Percentiles rank a stretch among this genome's conserved stretches.
Conservation (phyloP, 1,140 invertebrate genomes). For the Ceratina japonica region DNA sequence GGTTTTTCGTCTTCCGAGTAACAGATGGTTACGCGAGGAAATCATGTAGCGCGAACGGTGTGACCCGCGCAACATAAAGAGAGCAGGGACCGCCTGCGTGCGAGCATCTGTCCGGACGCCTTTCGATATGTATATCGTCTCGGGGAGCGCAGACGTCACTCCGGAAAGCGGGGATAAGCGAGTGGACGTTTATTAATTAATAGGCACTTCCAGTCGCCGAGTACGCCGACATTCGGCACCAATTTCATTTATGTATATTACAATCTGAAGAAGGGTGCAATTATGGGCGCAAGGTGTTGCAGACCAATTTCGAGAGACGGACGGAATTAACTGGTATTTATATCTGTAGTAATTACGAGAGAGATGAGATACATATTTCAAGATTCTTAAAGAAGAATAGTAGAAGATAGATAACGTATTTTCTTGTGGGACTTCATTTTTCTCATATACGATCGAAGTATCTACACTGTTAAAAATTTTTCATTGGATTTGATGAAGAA, state of each 20-base stretch:
- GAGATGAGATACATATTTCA: no score
- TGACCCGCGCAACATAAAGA: conserved; percentile 17
- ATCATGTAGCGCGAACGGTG: neutral
- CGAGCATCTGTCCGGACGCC: conserved; percentile 42
- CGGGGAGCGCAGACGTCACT: conserved; percentile 13
- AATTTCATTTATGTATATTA: neutral
- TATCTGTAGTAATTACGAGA: no score
- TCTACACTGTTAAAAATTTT: no score
- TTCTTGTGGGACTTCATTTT: no score
- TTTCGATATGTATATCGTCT: conserved; percentile 1
- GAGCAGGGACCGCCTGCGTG: conserved; percentile 36
- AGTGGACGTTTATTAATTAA: conserved; percentile 54
- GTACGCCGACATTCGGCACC: neutral
- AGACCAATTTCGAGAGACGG: no score
- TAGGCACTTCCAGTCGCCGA: conserved; percentile 21
- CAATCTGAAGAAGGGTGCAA: no score
- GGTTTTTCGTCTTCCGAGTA: conserved; percentile 11
- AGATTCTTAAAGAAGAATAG: no score
- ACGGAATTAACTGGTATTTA: no score
- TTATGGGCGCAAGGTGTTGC: neutral
- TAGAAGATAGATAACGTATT: no score
- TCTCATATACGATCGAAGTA: no score
- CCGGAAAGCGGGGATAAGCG: conserved; percentile 25
- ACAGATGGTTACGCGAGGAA: conserved; percentile 9
- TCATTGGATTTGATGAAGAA: no score